Conservation (phyloP, 2,113 vertebrate genomes). For the Oxygymnocypris stewartii region DNA sequence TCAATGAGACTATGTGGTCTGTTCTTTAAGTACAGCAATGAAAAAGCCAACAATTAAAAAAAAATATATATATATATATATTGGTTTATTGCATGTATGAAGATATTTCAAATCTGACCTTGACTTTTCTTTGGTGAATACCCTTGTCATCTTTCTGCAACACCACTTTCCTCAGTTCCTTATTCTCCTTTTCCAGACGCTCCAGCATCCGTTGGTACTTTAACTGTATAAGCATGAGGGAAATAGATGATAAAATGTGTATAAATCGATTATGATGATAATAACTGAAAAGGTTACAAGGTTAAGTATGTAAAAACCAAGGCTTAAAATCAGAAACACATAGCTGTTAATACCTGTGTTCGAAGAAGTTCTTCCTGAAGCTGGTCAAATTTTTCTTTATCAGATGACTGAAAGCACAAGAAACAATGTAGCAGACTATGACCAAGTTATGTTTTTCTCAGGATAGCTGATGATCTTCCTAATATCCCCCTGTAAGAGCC, state of each 20-base stretch:
- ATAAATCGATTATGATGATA: neutral
- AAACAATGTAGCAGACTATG: conserved; percentile 49
- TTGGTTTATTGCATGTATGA: neutral
- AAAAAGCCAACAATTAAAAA: neutral
- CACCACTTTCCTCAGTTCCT: conserved; percentile 93
- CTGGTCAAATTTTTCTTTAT: conserved; percentile 95
- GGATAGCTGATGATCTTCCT: conserved; percentile 23
- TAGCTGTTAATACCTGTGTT: conserved; percentile 82
- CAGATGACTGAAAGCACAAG: conserved; percentile 81
- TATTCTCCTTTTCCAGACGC: conserved; percentile 96
- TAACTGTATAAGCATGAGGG: conserved; percentile 72
- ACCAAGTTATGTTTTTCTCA: neutral
- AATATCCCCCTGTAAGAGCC: conserved; percentile 27
- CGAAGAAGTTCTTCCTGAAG: conserved; percentile 95
- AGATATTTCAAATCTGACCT: conserved; percentile 64
- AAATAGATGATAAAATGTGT: conserved; percentile 34
- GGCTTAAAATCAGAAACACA: neutral
- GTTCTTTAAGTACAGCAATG: neutral
- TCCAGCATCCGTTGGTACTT: conserved; percentile 98
- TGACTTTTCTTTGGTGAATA: conserved; percentile 95
- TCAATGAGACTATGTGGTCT: neutral
- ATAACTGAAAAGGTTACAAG: neutral
- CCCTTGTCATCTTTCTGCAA: conserved; percentile 97
- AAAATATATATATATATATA: neutral
- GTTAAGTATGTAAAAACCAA: neutral